phyloP scores from a whole-genome alignment of 2,888 invertebrate species.

The Cantharis flavilabris region DNA sequence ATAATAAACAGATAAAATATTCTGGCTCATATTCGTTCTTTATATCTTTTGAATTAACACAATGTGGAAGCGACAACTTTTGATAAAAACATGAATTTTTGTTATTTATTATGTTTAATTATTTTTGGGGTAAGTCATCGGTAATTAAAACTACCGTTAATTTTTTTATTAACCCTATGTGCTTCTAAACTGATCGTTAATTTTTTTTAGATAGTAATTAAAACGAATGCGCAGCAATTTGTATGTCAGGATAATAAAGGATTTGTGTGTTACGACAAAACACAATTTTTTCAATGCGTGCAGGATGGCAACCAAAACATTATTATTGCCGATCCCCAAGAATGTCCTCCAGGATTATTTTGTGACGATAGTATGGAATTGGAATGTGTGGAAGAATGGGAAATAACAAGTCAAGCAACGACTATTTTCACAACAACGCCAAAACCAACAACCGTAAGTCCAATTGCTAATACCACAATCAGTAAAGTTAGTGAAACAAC shows the following conservation, averaged over 20 bases:
- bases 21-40: not conserved
- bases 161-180: not conserved
- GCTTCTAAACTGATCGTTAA: not conserved
- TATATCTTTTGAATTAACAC: not conserved
- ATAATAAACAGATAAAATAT: not conserved
- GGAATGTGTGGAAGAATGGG: conserved; percentile 18
- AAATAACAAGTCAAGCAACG: conserved; percentile 14
- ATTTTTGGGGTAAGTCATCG: not conserved
- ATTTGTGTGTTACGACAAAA: conserved; percentile 4
- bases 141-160: not conserved
- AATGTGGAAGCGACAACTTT: not conserved
- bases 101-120: not conserved
- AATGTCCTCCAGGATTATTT: conserved; percentile 12
- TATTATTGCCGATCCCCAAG: conserved; percentile 8
- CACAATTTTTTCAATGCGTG: conserved; percentile 15
- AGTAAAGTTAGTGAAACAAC: not conserved
- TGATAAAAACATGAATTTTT: not conserved
- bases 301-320: conserved; percentile 7
- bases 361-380: conserved; percentile 17
- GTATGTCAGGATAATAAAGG: conserved; percentile 9
- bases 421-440: not conserved
- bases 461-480: not conserved
- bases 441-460: not conserved
- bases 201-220: not conserved
- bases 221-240: not conserved